phyloP scores from a whole-genome alignment of 2,113 vertebrate species.

The Chrysemys picta region DNA sequence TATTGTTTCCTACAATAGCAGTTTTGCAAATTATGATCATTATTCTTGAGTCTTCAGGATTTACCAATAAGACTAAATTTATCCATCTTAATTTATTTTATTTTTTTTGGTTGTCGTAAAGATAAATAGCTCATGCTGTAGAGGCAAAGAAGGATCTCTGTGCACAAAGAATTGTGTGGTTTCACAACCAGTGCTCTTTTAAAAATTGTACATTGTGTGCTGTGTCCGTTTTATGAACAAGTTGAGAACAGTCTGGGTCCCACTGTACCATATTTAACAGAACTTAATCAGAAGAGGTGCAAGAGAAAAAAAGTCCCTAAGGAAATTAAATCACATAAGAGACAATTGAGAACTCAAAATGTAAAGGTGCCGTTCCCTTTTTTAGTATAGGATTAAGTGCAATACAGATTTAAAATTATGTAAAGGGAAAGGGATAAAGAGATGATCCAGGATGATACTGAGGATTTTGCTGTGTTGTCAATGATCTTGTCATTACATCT shows the following conservation, averaged over 20 bases:
- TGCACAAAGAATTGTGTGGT: neutral
- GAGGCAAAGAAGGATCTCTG: conserved; percentile 9
- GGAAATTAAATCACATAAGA: conserved; percentile 50
- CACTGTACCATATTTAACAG: conserved; percentile 44
- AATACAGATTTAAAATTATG: conserved; percentile 65
- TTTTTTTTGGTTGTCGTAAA: conserved; percentile 33
- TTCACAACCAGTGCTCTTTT: conserved; percentile 38
- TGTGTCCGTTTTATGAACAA: conserved; percentile 36
- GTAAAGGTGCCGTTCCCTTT: conserved; percentile 10
- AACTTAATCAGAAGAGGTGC: neutral
- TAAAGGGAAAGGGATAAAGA: conserved; percentile 53
- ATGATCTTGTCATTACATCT: conserved; percentile 59
- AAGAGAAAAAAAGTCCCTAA: conserved; percentile 26
- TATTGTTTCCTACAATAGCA: conserved; percentile 36
- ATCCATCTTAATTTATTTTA: neutral
- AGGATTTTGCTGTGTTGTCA: conserved; percentile 58
- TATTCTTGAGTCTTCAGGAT: conserved; percentile 34
- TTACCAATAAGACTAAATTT: conserved; percentile 1
- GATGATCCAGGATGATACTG: conserved; percentile 66
- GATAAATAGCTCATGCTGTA: conserved; percentile 45
- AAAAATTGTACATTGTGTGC: conserved; percentile 4
- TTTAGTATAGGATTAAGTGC: conserved; percentile 52
- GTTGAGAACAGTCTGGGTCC: conserved; percentile 3
- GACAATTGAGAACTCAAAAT: conserved; percentile 37
- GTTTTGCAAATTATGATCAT: conserved; percentile 48